Base-by-base conservation (phyloP, 1,140 invertebrate species). In the Bombus cullumanus region DNA sequence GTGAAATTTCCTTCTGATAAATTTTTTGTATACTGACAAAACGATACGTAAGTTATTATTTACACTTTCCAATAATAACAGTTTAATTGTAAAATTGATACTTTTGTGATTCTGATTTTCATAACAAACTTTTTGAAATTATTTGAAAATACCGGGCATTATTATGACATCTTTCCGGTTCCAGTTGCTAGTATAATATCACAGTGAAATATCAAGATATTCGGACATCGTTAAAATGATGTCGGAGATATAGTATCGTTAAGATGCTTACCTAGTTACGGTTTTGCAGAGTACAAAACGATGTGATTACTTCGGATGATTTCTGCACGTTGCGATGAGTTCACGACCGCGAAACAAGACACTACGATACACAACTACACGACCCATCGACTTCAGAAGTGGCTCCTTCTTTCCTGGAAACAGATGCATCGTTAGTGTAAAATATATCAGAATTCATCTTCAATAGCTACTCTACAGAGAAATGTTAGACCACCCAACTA, bases 81-180 rank as follows among this genome's bases (percentile, higher is more conserved):
- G 2, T 28, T 59, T 9, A 59, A 59, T 59, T 3, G 0, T 59
- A 59, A 59, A 12, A 28, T 28, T 28, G 28, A 28, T 1, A n/a
- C 12, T 62, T 13, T n/a, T 22, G 12, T 4, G 3, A n/a, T 28
- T 62, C 28, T 62, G 28, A n/a, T 62, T 62, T 62, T 62, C 28
- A 4, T 4, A 62, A 5, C 28, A 28, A 12, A n/a, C 22, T 12
- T 47, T 73, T 43, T 18, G 9, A 43, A 31, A 43, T 25, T 15
- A 31, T 39, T 62, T 18, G 39, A 66, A 80, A 84, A 83, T 86
- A 83, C 78, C 75, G 87, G 64, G 74, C 74, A 85, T 78, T 59
- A 77, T 89, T 66, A 68, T n/a, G n/a, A 79, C 53, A 47, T 88
- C 41, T 88, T 89, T 88, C 88, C 87, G 79, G 83, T 82, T 77